Conservation (phyloP, 2,113 vertebrate species). For the Nipponia nippon region DNA sequence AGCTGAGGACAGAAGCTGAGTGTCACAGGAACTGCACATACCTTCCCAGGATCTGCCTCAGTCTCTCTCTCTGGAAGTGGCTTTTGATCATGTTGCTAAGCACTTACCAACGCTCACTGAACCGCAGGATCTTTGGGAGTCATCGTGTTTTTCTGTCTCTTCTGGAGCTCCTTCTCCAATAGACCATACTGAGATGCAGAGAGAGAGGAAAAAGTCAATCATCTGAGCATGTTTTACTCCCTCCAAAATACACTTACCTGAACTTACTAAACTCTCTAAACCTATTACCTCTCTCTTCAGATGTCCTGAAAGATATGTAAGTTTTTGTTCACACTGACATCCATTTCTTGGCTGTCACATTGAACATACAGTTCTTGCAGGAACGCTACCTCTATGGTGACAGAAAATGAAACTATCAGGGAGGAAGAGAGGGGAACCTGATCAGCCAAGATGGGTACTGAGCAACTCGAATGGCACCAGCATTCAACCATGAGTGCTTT, state of each 20-base stretch:
- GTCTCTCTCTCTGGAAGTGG: not conserved
- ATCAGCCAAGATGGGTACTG: not conserved
- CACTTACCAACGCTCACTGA: slow-evolving; percentile 89
- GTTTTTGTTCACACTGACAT: slow-evolving; percentile 8
- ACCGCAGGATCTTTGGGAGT: slow-evolving; percentile 79
- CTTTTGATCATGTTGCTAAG: not conserved
- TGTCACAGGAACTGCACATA: not conserved
- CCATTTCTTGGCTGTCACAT: slow-evolving; percentile 3
- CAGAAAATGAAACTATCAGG: not conserved
- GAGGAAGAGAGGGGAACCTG: not conserved
- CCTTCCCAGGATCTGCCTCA: not conserved
- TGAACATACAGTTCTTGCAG: not conserved
- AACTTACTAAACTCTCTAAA: not conserved
- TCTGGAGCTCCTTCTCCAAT: slow-evolving; percentile 84
- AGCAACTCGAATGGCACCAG: not conserved
- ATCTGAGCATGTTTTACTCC: not conserved
- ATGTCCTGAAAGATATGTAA: slow-evolving; percentile 1
- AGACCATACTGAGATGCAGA: slow-evolving; percentile 84
- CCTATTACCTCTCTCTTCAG: slow-evolving; percentile 21
- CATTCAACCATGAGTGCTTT: slow-evolving; percentile 34
- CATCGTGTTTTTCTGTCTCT: slow-evolving; percentile 83
- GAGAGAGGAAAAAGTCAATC: slow-evolving; percentile 37
- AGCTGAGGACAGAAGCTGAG: not conserved
- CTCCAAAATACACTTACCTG: slow-evolving; percentile 63
- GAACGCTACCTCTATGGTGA: not conserved